phyloP scores from a whole-genome alignment of 2,113 vertebrate species.

The Chitala chitala region DNA sequence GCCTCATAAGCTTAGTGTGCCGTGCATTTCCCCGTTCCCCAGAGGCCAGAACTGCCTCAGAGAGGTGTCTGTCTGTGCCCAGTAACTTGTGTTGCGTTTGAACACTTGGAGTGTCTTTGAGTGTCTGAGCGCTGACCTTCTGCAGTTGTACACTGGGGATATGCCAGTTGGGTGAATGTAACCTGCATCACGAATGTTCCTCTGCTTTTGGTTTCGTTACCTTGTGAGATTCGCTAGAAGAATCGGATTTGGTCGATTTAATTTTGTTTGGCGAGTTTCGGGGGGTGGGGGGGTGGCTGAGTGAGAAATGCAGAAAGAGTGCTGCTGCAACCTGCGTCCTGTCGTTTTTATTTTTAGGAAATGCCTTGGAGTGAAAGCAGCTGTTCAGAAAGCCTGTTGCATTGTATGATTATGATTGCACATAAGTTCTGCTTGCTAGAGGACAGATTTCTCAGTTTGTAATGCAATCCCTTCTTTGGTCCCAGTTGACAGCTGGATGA shows the following conservation, averaged over 20 bases:
- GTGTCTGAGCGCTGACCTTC: not conserved
- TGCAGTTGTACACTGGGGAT: slow-evolving; percentile 7
- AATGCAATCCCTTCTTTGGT: not conserved
- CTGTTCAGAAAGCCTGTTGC: slow-evolving; percentile 16
- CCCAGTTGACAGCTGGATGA: slow-evolving; percentile 13
- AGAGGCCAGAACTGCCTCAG: not conserved
- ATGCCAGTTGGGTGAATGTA: slow-evolving; percentile 23
- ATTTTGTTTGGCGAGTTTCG: not conserved
- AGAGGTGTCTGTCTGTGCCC: slow-evolving; percentile 28
- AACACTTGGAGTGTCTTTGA: slow-evolving; percentile 5
- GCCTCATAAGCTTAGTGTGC: slow-evolving; percentile 73
- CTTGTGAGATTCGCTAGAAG: not conserved
- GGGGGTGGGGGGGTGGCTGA: not conserved
- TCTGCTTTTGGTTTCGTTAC: not conserved
- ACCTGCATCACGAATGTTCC: not conserved
- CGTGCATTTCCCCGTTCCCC: slow-evolving; percentile 21
- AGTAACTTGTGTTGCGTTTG: slow-evolving; percentile 34
- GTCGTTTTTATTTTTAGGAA: slow-evolving; percentile 11
- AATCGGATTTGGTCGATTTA: not conserved
- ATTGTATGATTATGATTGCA: slow-evolving; percentile 23
- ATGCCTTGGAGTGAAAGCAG: slow-evolving; percentile 20
- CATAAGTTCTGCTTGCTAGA: slow-evolving; percentile 18
- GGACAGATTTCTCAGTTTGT: not conserved
- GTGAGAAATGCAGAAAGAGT: slow-evolving; percentile 8
- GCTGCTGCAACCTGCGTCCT: slow-evolving; percentile 10